Conservation (phyloP, 2,888 invertebrate species). For the Camptogramma bilineatum region DNA sequence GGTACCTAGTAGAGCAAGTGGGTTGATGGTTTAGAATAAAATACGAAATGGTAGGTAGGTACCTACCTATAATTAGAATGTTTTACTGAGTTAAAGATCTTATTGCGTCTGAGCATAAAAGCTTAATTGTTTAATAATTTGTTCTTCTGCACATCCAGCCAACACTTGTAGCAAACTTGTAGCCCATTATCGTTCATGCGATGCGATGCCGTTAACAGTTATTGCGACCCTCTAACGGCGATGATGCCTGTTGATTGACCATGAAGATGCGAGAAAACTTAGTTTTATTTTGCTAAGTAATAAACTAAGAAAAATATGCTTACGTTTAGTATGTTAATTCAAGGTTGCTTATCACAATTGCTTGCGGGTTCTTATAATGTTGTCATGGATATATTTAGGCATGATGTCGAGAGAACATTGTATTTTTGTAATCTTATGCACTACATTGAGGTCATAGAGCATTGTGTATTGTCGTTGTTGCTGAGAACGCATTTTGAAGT, state of each 20-base stretch:
- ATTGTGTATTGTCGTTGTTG: slow-evolving; percentile 52
- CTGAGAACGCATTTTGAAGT: slow-evolving; percentile 61
- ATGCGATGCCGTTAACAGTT: slow-evolving; percentile 42
- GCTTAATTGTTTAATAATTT: not conserved
- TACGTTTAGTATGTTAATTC: slow-evolving; percentile 19
- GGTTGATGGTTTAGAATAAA: not conserved
- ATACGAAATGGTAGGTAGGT: not conserved
- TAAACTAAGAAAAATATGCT: not conserved
- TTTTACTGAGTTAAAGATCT: not conserved
- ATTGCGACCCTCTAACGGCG: slow-evolving; percentile 43
- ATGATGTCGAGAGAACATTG: slow-evolving; percentile 37
- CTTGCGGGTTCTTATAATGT: slow-evolving; percentile 19
- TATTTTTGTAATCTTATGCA: slow-evolving; percentile 37
- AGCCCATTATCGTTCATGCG: slow-evolving; percentile 37
- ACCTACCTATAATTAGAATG: not conserved
- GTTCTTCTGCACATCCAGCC: not conserved
- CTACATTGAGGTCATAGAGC: slow-evolving; percentile 60
- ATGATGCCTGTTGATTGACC: slow-evolving; percentile 33
- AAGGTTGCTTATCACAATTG: slow-evolving; percentile 31
- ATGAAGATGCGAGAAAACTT: slow-evolving; percentile 25
- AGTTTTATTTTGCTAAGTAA: slow-evolving; percentile 1
- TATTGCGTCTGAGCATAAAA: slow-evolving; percentile 1
- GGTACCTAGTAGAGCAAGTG: not conserved
- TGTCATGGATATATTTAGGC: slow-evolving; percentile 45
- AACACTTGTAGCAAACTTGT: slow-evolving; percentile 33